These are phyloP conservation scores for Melipona beecheii DNA, from an alignment of 2,888 invertebrate genomes.

Conservation along the genomic window DNA sequence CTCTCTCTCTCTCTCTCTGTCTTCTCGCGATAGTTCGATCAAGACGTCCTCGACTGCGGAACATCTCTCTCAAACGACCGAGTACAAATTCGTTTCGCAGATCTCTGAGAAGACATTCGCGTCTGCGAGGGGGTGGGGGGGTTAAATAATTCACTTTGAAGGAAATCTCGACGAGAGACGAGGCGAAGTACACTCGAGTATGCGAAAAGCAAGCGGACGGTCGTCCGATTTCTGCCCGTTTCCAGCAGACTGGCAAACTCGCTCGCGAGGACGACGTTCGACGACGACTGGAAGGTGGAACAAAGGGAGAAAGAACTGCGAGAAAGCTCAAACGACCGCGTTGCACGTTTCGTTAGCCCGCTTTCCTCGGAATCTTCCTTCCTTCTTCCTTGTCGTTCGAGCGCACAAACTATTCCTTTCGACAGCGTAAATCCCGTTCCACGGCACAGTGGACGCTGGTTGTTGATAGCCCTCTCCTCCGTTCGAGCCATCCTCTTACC, in stretches of 20 bases:
- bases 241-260: constrained; percentile 47
- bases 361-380: neutral
- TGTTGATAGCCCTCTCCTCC: constrained; percentile 10
- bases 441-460: constrained; percentile 9
- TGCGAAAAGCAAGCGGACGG: neutral
- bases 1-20: constrained; percentile 24
- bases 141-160: neutral
- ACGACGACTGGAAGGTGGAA: constrained; percentile 19
- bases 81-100: constrained; percentile 1
- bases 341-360: constrained; percentile 44
- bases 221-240: constrained; percentile 20
- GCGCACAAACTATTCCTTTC: constrained; percentile 40
- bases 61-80: constrained; percentile 2
- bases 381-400: constrained; percentile 6
- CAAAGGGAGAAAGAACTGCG: constrained; percentile 31
- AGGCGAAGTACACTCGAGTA: neutral
- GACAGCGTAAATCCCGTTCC: constrained; percentile 30
- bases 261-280: constrained; percentile 28
- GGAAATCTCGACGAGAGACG: neutral
- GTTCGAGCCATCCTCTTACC: neutral
- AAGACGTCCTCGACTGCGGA: neutral
- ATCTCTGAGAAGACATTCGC: neutral
- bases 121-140: too few species aligned
- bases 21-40: constrained; percentile 36
- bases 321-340: constrained; percentile 65